Evolutionary conservation across 1,140 invertebrate genomes (phyloP).

Genomic region (Lasioglossum baleicum): DNA sequence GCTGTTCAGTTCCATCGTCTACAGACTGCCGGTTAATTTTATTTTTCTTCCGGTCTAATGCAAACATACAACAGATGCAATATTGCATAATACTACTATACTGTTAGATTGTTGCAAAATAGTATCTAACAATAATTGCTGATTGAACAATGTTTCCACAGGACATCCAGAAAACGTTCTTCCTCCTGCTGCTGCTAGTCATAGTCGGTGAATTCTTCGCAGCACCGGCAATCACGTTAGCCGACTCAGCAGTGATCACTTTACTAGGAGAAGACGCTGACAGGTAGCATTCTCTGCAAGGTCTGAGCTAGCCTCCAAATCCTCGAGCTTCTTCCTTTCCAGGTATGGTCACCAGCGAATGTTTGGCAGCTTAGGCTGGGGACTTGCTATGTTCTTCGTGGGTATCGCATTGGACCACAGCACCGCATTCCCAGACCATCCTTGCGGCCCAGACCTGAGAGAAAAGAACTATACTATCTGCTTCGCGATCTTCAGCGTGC

Average conservation of each 20-base stretch:
- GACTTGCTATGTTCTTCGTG: conserved; percentile 98
- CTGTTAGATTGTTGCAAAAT: too few species aligned
- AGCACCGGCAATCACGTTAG: conserved; percentile 97
- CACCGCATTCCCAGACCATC: conserved; percentile 92
- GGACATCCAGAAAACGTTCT: conserved; percentile 98
- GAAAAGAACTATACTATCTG: conserved; percentile 99
- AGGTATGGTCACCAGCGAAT: conserved; percentile 97
- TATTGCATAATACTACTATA: too few species aligned
- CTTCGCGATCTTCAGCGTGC: conserved; percentile 97
- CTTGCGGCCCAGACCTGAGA: conserved; percentile 91
- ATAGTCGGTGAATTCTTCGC: conserved; percentile 98
- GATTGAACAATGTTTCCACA: conserved; percentile 74
- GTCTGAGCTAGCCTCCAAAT: background rate
- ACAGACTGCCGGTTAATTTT: conserved; percentile 82
- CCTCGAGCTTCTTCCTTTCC: background rate
- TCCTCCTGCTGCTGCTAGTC: conserved; percentile 94
- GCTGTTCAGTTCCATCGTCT: conserved; percentile 95
- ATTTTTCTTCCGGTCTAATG: background rate
- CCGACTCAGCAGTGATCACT: conserved; percentile 95
- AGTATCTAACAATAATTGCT: too few species aligned
- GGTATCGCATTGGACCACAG: conserved; percentile 99
- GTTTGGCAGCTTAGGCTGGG: conserved; percentile 99
- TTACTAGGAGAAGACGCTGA: conserved; percentile 95
- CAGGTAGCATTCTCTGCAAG: conserved; percentile 76
- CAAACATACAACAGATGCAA: too few species aligned